Percentiles rank a stretch among this genome's conserved stretches.
Conservation (phyloP, 2,888 invertebrate species). For the Andrena bucephala region DNA sequence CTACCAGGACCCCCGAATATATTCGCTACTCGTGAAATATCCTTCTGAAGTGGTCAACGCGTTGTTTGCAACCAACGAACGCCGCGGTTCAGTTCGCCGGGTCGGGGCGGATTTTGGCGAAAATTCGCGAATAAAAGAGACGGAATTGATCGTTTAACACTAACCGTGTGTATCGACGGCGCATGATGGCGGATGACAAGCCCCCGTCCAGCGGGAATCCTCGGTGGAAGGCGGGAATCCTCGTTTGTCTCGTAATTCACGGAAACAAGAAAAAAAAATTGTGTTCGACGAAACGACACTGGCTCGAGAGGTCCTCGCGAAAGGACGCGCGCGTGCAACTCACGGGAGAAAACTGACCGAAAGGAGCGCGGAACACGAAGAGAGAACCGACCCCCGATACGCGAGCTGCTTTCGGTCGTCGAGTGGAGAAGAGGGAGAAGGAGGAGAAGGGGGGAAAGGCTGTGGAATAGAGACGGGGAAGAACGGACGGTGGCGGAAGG, state of each 20-base stretch:
- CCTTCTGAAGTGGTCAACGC: background rate
- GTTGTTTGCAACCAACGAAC: background rate
- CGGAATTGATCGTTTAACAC: constrained; percentile 31
- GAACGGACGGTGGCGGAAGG: constrained; percentile 6
- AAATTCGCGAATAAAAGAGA: background rate
- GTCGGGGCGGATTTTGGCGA: background rate
- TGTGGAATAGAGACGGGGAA: constrained; percentile 5
- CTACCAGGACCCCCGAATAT: background rate
- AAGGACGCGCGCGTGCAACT: constrained; percentile 76
- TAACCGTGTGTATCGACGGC: constrained; percentile 75
- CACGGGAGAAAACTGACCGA: constrained; percentile 79
- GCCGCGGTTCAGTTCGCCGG: too few species aligned
- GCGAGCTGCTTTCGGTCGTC: constrained; percentile 63
- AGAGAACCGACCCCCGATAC: constrained; percentile 79
- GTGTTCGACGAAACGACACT: constrained; percentile 46
- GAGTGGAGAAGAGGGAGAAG: constrained; percentile 56
- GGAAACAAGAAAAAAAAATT: background rate
- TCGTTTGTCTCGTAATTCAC: constrained; percentile 50
- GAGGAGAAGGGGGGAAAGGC: constrained; percentile 17
- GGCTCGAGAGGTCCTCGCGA: constrained; percentile 55
- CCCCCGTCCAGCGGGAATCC: constrained; percentile 64
- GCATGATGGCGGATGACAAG: constrained; percentile 70
- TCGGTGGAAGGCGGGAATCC: constrained; percentile 8
- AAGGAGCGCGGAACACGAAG: constrained; percentile 75
- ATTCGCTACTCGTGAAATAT: background rate